These are phyloP conservation scores for Beroe forskalii DNA, from an alignment of 37 sponge, comb jelly and placozoan species.

Conservation along the genomic window DNA sequence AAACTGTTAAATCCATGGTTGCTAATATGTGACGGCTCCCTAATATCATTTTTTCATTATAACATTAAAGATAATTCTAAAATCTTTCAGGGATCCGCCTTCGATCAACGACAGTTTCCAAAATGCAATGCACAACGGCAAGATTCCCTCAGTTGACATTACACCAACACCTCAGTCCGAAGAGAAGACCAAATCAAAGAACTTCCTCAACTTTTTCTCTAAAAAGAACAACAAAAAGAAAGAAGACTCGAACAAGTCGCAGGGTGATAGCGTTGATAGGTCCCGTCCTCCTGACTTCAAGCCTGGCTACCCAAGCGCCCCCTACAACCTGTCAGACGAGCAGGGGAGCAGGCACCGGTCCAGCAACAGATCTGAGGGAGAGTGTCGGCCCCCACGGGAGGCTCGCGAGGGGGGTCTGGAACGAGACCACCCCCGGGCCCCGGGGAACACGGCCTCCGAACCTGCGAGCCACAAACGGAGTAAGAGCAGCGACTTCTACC, in stretches of 20 bases:
- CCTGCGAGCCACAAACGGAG: conserved; percentile 18
- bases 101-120: conserved; percentile 31
- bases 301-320: not conserved
- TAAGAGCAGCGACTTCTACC: conserved; percentile 54
- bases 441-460: not conserved
- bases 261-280: not conserved
- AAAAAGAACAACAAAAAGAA: conserved; percentile 51
- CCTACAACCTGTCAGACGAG: not conserved
- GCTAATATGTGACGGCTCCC: too few species aligned
- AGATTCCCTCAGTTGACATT: not conserved
- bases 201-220: conserved; percentile 44
- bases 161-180: not conserved
- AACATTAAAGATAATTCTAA: not conserved
- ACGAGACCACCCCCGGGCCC: not conserved
- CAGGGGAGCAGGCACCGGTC: not conserved
- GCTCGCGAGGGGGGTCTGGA: not conserved
- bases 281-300: not conserved
- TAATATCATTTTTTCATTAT: too few species aligned
- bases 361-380: not conserved
- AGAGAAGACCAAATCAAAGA: conserved; percentile 20
- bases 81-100: not conserved
- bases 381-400: not conserved
- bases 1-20: too few species aligned
- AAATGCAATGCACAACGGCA: conserved; percentile 4
- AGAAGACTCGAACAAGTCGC: not conserved